Conservation (phyloP, 1,140 invertebrate genomes). For the Intoshia linei region DNA sequence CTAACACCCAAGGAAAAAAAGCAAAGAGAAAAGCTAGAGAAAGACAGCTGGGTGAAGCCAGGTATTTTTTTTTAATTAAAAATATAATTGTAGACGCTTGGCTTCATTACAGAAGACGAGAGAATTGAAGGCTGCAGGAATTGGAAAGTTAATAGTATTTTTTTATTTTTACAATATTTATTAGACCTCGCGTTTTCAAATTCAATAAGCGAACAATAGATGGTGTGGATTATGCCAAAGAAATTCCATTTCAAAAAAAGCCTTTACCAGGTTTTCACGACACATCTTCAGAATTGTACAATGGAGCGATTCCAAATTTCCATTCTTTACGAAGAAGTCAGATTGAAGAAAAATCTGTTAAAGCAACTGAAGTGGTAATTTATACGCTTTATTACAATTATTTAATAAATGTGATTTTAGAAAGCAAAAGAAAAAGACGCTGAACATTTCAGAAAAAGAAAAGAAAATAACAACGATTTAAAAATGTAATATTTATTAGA, state of each 20-base stretch:
- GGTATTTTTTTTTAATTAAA: slow-evolving; percentile 8
- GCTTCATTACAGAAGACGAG: slow-evolving; percentile 77
- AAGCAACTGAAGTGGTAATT: neutral
- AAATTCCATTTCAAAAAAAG: slow-evolving; percentile 80
- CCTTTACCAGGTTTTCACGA: slow-evolving; percentile 32
- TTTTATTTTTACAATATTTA: neutral
- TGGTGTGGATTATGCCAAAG: slow-evolving; percentile 74
- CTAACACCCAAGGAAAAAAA: slow-evolving; percentile 96
- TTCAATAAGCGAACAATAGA: slow-evolving; percentile 15
- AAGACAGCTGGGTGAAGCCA: slow-evolving; percentile 84
- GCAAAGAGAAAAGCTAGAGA: slow-evolving; percentile 90
- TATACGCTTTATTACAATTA: neutral
- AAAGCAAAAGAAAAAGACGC: slow-evolving; percentile 20
- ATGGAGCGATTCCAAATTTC: no score
- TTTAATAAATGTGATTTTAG: slow-evolving; percentile 7
- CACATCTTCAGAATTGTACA: neutral
- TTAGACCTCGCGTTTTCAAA: neutral
- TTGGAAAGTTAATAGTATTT: slow-evolving; percentile 23
- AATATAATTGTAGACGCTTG: slow-evolving; percentile 30
- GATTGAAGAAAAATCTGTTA: no score
- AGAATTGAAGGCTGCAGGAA: slow-evolving; percentile 83
- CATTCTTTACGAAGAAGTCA: no score
- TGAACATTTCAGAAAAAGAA: slow-evolving; percentile 50
- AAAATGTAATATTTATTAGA: neutral
- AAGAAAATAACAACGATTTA: slow-evolving; percentile 47